phyloP scores from a whole-genome alignment of 2,113 vertebrate species.

The Sylvietta virens region DNA sequence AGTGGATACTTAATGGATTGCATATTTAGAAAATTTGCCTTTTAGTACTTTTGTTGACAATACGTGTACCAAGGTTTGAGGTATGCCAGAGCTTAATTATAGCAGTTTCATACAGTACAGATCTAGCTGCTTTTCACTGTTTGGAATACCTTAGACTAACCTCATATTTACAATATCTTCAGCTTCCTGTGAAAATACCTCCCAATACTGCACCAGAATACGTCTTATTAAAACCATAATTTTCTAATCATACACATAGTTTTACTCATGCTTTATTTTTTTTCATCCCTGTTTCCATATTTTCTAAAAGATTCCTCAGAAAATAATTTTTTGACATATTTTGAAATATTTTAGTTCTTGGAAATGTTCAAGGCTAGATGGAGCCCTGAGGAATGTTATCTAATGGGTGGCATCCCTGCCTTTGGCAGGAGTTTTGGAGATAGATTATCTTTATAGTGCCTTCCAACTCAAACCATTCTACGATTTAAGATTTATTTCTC shows the following conservation, averaged over 20 bases:
- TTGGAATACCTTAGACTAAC: neutral
- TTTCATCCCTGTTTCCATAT: neutral
- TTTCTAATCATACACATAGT: fast-evolving
- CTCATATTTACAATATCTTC: neutral
- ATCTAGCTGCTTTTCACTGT: neutral
- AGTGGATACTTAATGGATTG: neutral
- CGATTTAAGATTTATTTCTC: neutral
- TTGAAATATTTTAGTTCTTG: neutral
- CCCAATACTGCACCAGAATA: neutral
- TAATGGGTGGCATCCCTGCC: neutral
- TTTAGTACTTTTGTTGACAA: neutral
- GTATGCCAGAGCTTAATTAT: neutral
- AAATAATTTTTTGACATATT: neutral
- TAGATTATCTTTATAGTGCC: neutral
- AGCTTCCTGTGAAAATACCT: neutral
- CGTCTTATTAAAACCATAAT: neutral
- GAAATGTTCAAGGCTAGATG: neutral
- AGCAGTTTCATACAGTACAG: neutral
- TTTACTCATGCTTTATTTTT: neutral
- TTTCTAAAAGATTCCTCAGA: neutral
- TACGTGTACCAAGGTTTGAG: neutral
- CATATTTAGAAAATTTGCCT: neutral
- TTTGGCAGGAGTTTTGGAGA: neutral
- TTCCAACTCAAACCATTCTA: neutral
- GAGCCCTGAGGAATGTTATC: fast-evolving